Conservation (phyloP, 1,140 invertebrate species). For the Helicoverpa zea region DNA sequence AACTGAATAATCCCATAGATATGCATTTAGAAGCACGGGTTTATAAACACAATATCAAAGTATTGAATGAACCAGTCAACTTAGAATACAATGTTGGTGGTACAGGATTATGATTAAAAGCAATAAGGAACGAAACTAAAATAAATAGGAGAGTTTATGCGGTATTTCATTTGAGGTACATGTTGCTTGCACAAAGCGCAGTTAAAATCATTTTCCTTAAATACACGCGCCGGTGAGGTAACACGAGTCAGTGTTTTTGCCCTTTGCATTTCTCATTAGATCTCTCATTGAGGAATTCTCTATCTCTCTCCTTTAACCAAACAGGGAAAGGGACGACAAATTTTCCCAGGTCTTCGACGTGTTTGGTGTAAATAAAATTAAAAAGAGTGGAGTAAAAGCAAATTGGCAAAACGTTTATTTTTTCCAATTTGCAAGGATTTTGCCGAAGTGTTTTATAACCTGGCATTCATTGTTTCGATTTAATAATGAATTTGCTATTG, state of each 20-base stretch:
- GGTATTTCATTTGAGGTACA: neutral
- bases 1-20: neutral
- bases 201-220: constrained; percentile 33
- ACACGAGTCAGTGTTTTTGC: constrained; percentile 36
- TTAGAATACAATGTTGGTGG: neutral
- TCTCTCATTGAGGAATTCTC: constrained; percentile 38
- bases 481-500: constrained; percentile 44
- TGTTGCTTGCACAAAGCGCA: constrained; percentile 7
- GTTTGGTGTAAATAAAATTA: constrained; percentile 31
- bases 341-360: constrained; percentile 20
- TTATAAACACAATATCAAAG: constrained; percentile 1
- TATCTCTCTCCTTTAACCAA: constrained; percentile 7
- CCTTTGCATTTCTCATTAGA: constrained; percentile 49
- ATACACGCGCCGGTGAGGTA: constrained; percentile 3
- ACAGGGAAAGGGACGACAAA: constrained; percentile 11
- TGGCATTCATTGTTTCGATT: constrained; percentile 47
- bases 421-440: constrained; percentile 43
- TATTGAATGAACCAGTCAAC: neutral
- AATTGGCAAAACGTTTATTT: constrained; percentile 29
- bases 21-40: neutral
- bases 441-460: constrained; percentile 42
- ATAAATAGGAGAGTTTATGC: neutral
- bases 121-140: neutral
- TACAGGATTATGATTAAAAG: neutral
- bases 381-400: constrained; percentile 39